phyloP scores from a whole-genome alignment of 1,140 invertebrate genomes.

The Matsumurasca onukii region DNA sequence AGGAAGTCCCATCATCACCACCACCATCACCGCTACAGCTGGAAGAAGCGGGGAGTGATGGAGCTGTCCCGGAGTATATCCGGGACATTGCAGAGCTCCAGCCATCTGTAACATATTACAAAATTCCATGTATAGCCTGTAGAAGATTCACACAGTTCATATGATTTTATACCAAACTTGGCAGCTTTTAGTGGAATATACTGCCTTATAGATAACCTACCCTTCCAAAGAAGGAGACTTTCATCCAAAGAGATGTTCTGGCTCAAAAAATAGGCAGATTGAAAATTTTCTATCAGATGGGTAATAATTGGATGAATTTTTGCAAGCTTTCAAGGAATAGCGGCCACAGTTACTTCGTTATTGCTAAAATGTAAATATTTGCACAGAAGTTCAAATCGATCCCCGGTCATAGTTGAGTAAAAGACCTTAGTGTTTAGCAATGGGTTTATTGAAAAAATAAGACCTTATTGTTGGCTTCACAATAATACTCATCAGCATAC shows the following conservation, averaged over 20 bases:
- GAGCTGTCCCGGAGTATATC: too few relatives aligned
- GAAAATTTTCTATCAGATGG: slow-evolving; percentile 33
- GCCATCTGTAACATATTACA: too few relatives aligned
- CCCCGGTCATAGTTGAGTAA: slow-evolving; percentile 1
- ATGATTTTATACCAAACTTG: slow-evolving; percentile 45
- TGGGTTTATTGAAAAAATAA: not conserved
- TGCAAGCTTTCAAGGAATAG: not conserved
- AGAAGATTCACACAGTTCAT: slow-evolving; percentile 41
- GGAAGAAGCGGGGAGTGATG: too few relatives aligned
- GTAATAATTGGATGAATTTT: slow-evolving; percentile 9
- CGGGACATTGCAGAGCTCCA: too few relatives aligned
- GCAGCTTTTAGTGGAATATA: slow-evolving; percentile 45
- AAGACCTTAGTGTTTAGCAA: not conserved
- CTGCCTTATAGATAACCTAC: slow-evolving; percentile 44
- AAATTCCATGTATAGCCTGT: slow-evolving; percentile 43
- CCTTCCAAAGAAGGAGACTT: slow-evolving; percentile 44
- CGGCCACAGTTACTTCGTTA: slow-evolving; percentile 1
- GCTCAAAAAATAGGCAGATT: slow-evolving; percentile 35
- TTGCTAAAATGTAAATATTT: slow-evolving; percentile 20
- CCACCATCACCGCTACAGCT: too few relatives aligned
- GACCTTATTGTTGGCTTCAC: slow-evolving; percentile 7
- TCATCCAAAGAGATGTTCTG: slow-evolving; percentile 44
- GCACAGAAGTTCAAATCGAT: not conserved
- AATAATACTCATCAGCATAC: not conserved
- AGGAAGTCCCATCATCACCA: too few relatives aligned